These are phyloP conservation scores for Petrophora chlorosata DNA, from an alignment of 2,888 invertebrate species.

Conservation along the genomic window DNA sequence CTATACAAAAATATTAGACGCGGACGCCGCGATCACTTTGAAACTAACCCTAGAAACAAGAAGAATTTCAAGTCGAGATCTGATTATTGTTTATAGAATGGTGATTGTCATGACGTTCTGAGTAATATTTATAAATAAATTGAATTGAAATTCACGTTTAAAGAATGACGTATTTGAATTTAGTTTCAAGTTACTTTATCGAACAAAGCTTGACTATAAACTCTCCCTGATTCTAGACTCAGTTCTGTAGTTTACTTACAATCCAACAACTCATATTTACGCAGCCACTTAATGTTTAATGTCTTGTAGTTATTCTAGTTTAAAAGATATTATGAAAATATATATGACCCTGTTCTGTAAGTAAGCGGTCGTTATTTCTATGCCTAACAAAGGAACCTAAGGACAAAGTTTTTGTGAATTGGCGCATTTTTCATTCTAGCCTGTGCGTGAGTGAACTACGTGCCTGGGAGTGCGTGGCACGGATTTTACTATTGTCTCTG, in stretches of 20 bases:
- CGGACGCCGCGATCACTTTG: too few species aligned
- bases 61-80: too few species aligned
- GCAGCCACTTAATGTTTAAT: constrained; percentile 28
- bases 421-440: constrained; percentile 49
- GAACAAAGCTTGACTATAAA: too few species aligned
- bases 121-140: too few species aligned
- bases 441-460: constrained; percentile 51
- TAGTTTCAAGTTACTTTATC: too few species aligned
- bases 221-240: too few species aligned
- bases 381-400: constrained; percentile 35
- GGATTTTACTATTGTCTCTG: constrained; percentile 46
- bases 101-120: too few species aligned
- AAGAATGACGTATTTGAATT: too few species aligned
- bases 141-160: too few species aligned
- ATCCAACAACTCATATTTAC: constrained; percentile 26
- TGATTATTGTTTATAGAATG: too few species aligned
- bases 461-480: constrained; percentile 52
- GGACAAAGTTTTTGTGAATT: constrained; percentile 51
- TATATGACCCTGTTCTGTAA: constrained; percentile 25
- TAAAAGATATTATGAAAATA: constrained; percentile 21
- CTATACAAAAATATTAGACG: too few species aligned
- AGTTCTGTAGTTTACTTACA: constrained; percentile 28
- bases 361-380: constrained; percentile 38
- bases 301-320: constrained; percentile 25
- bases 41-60: too few species aligned